Conservation (phyloP, 92 coral and sea anemone genomes). For the Umimayanthus chanpuru region DNA sequence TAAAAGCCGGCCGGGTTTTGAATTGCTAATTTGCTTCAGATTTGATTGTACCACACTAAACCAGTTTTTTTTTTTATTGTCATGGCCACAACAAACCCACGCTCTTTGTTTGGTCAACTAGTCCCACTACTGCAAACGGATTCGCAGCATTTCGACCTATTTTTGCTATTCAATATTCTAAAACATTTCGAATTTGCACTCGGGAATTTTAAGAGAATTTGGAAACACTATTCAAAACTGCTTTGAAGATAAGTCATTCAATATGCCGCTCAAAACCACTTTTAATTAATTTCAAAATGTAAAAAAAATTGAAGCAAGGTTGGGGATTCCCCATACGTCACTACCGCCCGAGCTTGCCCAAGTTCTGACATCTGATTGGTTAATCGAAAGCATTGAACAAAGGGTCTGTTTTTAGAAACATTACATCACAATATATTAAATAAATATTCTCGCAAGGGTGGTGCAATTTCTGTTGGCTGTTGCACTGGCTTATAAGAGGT, state of each 20-base stretch:
- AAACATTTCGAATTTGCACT: not conserved
- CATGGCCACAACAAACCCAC: conserved; percentile 1
- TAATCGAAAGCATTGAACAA: conserved; percentile 6
- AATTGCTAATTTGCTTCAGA: not conserved
- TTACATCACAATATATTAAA: conserved; percentile 52
- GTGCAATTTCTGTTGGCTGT: conserved; percentile 57
- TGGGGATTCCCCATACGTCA: conserved; percentile 91
- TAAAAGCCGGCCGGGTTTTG: not conserved
- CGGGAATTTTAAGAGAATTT: not conserved
- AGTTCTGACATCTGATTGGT: conserved; percentile 50
- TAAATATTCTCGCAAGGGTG: conserved; percentile 37
- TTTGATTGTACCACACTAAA: not conserved
- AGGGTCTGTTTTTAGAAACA: conserved; percentile 48
- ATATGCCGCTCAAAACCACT: not conserved
- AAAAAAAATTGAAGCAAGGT: not conserved
- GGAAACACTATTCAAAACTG: not conserved
- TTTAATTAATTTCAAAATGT: not conserved
- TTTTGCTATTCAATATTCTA: not conserved
- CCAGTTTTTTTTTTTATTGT: too few species aligned
- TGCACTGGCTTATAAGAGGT: conserved; percentile 46
- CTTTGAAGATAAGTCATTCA: too few species aligned
- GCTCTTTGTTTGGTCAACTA: not conserved
- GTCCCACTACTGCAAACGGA: not conserved
- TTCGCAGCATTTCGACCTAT: not conserved
- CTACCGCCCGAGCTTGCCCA: conserved; percentile 63